Evolutionary conservation across 2,113 vertebrate species (phyloP).

Genomic region (Bubo scandiacus): DNA sequence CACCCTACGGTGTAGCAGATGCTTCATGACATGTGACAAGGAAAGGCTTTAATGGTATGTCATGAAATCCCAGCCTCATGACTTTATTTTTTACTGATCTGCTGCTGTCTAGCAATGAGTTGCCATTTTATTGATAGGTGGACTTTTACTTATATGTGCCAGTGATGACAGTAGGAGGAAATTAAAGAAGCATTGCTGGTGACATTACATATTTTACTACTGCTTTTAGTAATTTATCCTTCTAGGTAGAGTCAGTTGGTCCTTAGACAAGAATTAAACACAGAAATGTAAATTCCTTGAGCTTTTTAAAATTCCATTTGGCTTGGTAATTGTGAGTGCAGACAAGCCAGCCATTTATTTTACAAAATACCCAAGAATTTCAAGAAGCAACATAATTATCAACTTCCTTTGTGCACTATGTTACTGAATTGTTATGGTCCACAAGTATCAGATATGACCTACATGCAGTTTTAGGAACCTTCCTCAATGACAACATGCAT

Average conservation of each 20-base stretch:
- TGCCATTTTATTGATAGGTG: background rate
- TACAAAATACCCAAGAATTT: background rate
- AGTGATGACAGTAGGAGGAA: background rate
- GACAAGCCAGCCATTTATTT: background rate
- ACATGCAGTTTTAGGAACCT: background rate
- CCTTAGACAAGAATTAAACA: background rate
- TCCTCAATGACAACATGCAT: background rate
- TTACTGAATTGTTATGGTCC: background rate
- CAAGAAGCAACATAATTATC: background rate
- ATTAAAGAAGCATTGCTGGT: background rate
- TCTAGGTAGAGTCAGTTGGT: background rate
- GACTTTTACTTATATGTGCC: background rate
- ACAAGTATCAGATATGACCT: background rate
- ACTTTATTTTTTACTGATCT: conserved; percentile 1
- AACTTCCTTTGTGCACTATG: background rate
- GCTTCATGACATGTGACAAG: conserved; percentile 19
- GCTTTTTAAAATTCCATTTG: background rate
- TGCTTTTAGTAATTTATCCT: background rate
- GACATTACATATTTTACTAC: background rate
- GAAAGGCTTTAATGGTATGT: conserved; percentile 11
- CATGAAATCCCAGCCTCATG: background rate
- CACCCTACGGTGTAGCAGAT: conserved; percentile 36
- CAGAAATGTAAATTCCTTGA: background rate
- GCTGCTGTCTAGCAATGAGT: background rate
- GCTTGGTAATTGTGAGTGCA: background rate